phyloP scores from a whole-genome alignment of 2,888 invertebrate genomes.

The Vannuccia rotundouncinata region DNA sequence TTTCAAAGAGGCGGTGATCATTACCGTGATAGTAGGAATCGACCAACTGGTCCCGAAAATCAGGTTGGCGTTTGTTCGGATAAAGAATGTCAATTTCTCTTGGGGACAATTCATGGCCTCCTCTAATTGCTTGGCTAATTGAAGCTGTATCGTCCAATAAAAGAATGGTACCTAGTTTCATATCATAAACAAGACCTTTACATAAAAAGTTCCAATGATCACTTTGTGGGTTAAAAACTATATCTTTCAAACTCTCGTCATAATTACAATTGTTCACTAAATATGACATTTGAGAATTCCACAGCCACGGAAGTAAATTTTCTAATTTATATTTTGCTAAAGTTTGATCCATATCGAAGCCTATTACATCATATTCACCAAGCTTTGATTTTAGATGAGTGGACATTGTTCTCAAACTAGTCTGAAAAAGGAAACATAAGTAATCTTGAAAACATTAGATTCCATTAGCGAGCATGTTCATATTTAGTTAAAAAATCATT shows the following conservation, averaged over 20 bases:
- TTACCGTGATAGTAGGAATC: not conserved
- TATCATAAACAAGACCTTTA: slow-evolving; percentile 18
- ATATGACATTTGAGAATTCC: not conserved
- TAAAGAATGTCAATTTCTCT: not conserved
- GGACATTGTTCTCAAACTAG: too few species aligned
- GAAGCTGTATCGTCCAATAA: not conserved
- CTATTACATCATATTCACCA: not conserved
- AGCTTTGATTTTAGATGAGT: not conserved
- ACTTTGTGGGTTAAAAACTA: not conserved
- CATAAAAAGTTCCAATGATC: not conserved
- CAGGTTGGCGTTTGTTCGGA: not conserved
- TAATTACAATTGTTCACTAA: not conserved
- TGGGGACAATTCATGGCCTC: not conserved
- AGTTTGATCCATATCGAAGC: slow-evolving; percentile 23
- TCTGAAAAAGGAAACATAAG: too few species aligned
- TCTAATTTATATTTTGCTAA: slow-evolving; percentile 1
- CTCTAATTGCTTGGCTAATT: not conserved
- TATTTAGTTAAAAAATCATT: too few species aligned
- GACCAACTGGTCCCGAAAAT: not conserved
- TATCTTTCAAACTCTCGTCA: not conserved
- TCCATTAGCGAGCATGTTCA: too few species aligned
- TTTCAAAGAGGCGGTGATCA: slow-evolving; percentile 3
- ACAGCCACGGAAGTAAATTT: not conserved
- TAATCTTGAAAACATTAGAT: too few species aligned
- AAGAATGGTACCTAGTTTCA: not conserved